Conservation (phyloP, 2,113 vertebrate genomes). For the Nesoenas mayeri region DNA sequence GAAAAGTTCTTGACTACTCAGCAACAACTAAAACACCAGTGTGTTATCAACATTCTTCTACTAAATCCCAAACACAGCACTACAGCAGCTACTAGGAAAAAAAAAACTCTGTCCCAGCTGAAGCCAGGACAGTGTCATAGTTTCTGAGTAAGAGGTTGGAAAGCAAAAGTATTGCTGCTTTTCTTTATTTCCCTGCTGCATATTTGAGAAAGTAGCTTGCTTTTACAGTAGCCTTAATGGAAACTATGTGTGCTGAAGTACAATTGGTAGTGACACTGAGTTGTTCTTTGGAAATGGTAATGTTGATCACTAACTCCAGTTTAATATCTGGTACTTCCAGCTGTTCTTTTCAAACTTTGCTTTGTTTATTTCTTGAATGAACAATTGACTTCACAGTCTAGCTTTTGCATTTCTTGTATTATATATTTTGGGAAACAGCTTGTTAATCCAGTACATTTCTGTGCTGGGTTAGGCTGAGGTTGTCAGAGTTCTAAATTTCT, state of each 20-base stretch:
- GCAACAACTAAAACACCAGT: too few species aligned
- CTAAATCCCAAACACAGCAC: too few species aligned
- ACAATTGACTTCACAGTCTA: background rate
- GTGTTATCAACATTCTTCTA: too few species aligned
- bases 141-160: background rate
- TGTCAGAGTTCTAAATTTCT: background rate
- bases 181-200: background rate
- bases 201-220: background rate
- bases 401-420: background rate
- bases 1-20: too few species aligned
- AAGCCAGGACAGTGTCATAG: background rate
- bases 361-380: background rate
- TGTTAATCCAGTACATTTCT: background rate
- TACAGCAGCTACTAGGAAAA: too few species aligned
- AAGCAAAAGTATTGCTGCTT: background rate
- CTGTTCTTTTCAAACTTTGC: background rate
- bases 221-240: background rate
- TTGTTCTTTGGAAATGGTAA: background rate
- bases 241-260: background rate
- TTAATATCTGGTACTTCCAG: background rate
- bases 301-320: background rate
- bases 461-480: background rate
- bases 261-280: background rate
- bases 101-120: too few species aligned
- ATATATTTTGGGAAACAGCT: background rate